Conservation (phyloP, 1,140 invertebrate genomes). For the Amyelois transitella region DNA sequence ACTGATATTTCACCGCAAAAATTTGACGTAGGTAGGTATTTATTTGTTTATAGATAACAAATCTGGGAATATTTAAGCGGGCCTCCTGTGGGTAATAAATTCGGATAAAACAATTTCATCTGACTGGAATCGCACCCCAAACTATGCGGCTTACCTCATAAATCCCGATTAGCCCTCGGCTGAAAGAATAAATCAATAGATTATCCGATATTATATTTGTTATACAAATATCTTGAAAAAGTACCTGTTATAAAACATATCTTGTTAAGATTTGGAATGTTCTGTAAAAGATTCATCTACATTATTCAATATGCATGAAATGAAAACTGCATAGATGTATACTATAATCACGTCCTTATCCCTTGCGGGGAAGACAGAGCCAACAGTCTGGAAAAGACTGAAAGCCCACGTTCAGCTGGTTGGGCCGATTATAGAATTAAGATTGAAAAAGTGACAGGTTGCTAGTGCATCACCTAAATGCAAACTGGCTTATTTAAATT, state of each 20-base stretch:
- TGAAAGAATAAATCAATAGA: conserved; percentile 41
- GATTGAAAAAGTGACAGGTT: no score
- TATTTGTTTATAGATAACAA: conserved; percentile 31
- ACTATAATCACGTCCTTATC: background rate
- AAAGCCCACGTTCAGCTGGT: no score
- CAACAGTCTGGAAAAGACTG: no score
- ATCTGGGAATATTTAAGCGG: conserved; percentile 42
- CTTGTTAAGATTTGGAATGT: no score
- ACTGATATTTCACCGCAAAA: conserved; percentile 3
- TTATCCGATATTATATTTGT: conserved; percentile 32
- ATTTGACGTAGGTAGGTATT: conserved; percentile 17
- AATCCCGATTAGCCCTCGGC: conserved; percentile 46
- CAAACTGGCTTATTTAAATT: no score
- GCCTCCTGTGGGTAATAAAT: conserved; percentile 47
- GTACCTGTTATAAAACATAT: background rate
- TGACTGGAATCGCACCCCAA: conserved; percentile 34
- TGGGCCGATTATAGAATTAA: no score
- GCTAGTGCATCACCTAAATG: no score
- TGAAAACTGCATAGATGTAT: no score
- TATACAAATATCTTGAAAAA: conserved; percentile 9
- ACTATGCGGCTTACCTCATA: conserved; percentile 46
- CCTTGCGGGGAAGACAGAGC: no score
- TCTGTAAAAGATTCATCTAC: no score
- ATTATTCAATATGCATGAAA: no score
- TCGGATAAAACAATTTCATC: conserved; percentile 58